These are phyloP conservation scores for Dioctria rufipes DNA, from an alignment of 2,888 invertebrate species.

Conservation along the genomic window DNA sequence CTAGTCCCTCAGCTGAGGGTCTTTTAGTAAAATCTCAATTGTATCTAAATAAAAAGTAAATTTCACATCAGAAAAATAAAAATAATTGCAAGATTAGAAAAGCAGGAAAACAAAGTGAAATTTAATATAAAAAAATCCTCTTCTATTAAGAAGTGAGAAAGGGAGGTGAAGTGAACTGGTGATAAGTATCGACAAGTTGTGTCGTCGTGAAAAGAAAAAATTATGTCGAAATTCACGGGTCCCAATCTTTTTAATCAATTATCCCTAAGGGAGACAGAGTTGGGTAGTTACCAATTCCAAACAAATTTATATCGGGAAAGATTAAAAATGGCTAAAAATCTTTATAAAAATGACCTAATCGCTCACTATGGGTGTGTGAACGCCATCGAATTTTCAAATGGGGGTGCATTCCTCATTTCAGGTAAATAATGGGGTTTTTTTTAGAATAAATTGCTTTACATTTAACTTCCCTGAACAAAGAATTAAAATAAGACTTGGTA, in stretches of 20 bases:
- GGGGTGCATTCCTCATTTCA: conserved; percentile 89
- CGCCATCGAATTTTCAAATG: conserved; percentile 93
- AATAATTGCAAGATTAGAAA: background rate
- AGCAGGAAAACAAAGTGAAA: background rate
- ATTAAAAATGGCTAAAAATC: conserved; percentile 79
- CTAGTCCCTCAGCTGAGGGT: conserved; percentile 3
- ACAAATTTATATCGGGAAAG: conserved; percentile 72
- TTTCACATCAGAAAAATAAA: background rate
- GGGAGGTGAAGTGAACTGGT: conserved; percentile 15
- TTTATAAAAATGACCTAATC: conserved; percentile 87
- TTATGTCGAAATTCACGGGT: conserved; percentile 57
- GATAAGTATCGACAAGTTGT: conserved; percentile 9
- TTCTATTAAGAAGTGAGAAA: conserved; percentile 7
- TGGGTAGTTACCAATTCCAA: conserved; percentile 62
- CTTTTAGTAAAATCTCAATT: background rate
- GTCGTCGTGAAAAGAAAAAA: conserved; percentile 11
- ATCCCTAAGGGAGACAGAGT: conserved; percentile 60
- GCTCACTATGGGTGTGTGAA: conserved; percentile 97
- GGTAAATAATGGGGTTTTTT: conserved; percentile 74
- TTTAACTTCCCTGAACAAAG: too few species aligned
- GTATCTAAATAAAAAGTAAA: background rate
- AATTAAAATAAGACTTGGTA: too few species aligned
- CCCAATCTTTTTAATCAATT: conserved; percentile 61
- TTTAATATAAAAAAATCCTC: background rate
- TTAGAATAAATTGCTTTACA: too few species aligned